Evolutionary conservation across 2,113 vertebrate species (phyloP).

Genomic region (Dromas ardeola): DNA sequence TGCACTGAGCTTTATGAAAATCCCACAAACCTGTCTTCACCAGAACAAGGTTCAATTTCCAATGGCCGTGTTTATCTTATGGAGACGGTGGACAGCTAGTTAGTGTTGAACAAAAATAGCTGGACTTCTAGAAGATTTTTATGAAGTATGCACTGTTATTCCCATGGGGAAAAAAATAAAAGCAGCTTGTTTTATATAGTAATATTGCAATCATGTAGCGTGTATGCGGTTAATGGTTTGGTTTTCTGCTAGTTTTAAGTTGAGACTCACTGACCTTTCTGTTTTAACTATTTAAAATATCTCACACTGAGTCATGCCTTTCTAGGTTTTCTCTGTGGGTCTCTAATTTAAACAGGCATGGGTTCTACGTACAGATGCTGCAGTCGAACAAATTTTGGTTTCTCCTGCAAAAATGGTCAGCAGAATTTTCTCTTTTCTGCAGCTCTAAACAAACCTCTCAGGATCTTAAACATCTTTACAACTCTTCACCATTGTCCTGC

Average conservation of each 20-base stretch:
- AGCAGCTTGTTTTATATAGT: neutral
- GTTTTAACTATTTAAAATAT: neutral
- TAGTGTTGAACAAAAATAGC: neutral
- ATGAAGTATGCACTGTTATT: neutral
- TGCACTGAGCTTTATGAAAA: neutral
- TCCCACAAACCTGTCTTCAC: neutral
- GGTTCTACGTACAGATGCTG: neutral
- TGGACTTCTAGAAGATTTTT: neutral
- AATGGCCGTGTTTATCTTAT: neutral
- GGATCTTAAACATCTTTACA: neutral
- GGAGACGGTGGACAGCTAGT: neutral
- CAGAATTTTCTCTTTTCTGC: neutral
- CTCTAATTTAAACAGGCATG: neutral
- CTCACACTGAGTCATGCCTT: neutral
- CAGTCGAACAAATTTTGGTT: neutral
- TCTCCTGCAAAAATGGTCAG: neutral
- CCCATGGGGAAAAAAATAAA: neutral
- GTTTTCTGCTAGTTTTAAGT: neutral
- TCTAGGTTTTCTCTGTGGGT: neutral
- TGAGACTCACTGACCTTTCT: neutral
- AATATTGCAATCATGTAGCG: fast-evolving
- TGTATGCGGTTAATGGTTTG: neutral
- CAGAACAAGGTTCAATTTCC: neutral
- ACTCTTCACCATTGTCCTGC: neutral
- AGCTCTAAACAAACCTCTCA: neutral